Base-by-base conservation (phyloP, 2,113 vertebrate genomes). In the Lepus timidus region DNA sequence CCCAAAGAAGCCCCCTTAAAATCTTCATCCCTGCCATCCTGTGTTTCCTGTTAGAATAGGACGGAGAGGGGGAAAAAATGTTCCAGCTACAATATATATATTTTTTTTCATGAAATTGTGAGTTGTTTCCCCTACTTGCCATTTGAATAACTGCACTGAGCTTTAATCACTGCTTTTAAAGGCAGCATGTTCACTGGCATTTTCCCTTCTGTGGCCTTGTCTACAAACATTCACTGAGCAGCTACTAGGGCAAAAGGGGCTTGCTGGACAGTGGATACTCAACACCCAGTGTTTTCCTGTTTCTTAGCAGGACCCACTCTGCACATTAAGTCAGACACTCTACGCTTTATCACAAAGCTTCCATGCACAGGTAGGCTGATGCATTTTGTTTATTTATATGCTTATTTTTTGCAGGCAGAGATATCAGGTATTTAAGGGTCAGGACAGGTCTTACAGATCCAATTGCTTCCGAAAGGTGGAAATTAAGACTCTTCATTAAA, bases 21-120 rank as follows among this genome's bases (percentile, higher is more conserved):
- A 95, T 70, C 93, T 98, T 95, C 87, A 92, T 96, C 92, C 98
- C 96, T 84, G 96, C 92, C 76, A 78, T 95, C 91, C 96, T 95
- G 91, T 96, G 96, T 96, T 97, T 96, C 97, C 97, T 95, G 91
- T 96, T 97, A 97, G 36, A 88, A 65, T 81, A 85, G 85, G 94
- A 55, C 76, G 96, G 25, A 78, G 96, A 74, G 71, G 44, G 96
- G 96, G 85, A 96, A 97, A 33, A 65, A 7, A 29, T 39, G 49
- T 61, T 36, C 20, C 55, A 27, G 27, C 81, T 65, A 81, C 52
- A 94, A 90, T 36, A 3, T 36, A 36, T 36, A 33, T 33, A 2
- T 36, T 33, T 81, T 25, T 29, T 39, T 58, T 17, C 44, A 70
- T 68, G 52, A 78, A 88, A 65, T 11, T 52, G 55, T 52, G 51